Evolutionary conservation across 2,113 vertebrate genomes (phyloP), one percentile per base, ranked within the genome.

Genomic region (Proteles cristata): DNA sequence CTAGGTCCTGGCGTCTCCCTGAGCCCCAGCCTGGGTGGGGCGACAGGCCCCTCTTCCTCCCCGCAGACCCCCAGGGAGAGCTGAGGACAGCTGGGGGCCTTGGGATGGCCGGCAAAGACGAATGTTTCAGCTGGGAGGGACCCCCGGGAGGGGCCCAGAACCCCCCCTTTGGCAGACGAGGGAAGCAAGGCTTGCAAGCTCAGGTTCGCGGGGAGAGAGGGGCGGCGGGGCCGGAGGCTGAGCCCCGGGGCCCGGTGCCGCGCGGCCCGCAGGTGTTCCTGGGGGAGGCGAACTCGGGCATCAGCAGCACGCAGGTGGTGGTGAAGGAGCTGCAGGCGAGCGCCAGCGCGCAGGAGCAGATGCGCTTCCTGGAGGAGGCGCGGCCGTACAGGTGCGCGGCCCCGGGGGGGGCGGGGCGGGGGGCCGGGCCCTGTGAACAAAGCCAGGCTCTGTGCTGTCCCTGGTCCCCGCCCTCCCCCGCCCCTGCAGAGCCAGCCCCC

Each of bases 321-420:
- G 99, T 99, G 96, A 99, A 99, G 98, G 99, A 99, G 39, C 99
- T 99, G 53, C 99, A 99, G 97, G 98, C 98, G 43, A 99, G 99
- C 0, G 98, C 99, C 96, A 99, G 99, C 0, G 99, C 99, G 33
- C 99, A 99, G 97, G 99, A 99, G 90, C 99, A 99, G 99, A 99
- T 99, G 99, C 99, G 99, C 77, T 99, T 99, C 98, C 98, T 99
- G 98, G 99, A 99, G 97, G 99, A 99, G 97, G 99, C 98, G 0
- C 99, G 99, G 93, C 99, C 99, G 11, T 99, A 99, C 99, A 99
- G 99, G 99, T 99, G 96, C 96, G 97, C 81, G 65, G 73, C 0
- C 4, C 16, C 2, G 55, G 23, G 79, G 4, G 2, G 28, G 28
- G 0, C 16, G 35, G 1, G 33, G 33, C 7, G 19, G 28, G 74